Evolutionary conservation across 2,888 invertebrate species (phyloP), one percentile per base, ranked within the genome.

Genomic region (Gibbula magus): DNA sequence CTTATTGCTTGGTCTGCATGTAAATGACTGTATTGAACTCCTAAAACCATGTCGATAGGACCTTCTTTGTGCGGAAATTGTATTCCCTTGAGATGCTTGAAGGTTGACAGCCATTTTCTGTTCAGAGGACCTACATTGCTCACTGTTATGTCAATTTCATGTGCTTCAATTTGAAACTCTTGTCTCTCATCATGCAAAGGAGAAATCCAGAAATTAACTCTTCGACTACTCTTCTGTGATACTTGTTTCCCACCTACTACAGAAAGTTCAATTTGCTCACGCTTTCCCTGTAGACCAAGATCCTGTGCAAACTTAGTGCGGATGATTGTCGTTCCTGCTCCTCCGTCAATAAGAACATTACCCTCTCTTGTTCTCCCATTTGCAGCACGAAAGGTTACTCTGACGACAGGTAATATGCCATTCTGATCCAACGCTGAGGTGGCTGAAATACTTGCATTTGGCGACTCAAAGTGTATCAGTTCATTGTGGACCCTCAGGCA

Each of bases 1-100:
- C 77, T 45, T 2, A 52, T 22, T 70, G 67, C 80, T 20, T 53
- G 25, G 18, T 76, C 80, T 2, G 53, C 67, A 76, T 80, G 77
- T 18, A 80, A 54, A 32, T 80, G 77, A 67, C 76, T 76, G 73
- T 80, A 80, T 35, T 76, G 79, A 16, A 79, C 79, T 18, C 75
- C 75, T 45, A 75, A 75, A 45, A 79, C 75, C 29, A 66, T 52
- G 25, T 75, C 76, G 18, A 79, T 22, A 22, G 66, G 66, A 13
- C 79, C 79, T 18, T 61, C 53, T 45, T 53, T 75, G 39, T 79
- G 76, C 5, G 61, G 54, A 56, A 56, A 56, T 20, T 56, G n/a
- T 20, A 56, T 4, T 20, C 25, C 10, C 4, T 20, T 56, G 7
- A 56, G 20, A 25, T 56, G 56, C 25, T 20, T 22, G 51, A 51